Conservation (phyloP, 2,888 invertebrate genomes). For the Biston betularia region DNA sequence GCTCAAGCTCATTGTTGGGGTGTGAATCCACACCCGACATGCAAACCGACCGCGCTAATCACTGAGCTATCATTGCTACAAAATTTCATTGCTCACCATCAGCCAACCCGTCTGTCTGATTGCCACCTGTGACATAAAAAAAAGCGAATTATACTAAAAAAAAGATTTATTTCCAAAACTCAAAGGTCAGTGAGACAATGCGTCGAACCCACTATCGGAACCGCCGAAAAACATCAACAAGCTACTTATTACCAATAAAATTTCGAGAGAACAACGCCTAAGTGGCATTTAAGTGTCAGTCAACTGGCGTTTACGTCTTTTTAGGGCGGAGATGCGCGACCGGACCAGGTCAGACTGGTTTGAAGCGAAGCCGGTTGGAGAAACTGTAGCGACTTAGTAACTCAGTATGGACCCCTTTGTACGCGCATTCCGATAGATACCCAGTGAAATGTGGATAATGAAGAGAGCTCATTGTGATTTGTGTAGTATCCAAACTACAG, state of each 20-base stretch:
- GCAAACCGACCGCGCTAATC: too few relatives aligned
- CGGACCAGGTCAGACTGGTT: constrained; percentile 67
- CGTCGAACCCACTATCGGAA: constrained; percentile 46
- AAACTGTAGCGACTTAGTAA: constrained; percentile 78
- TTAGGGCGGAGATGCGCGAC: constrained; percentile 50
- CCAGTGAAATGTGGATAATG: constrained; percentile 81
- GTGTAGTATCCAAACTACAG: constrained; percentile 69
- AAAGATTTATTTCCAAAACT: constrained; percentile 36
- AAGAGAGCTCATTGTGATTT: constrained; percentile 83
- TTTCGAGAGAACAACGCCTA: constrained; percentile 79
- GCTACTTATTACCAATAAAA: constrained; percentile 81
- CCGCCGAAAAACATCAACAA: constrained; percentile 67
- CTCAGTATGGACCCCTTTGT: constrained; percentile 72
- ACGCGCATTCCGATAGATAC: constrained; percentile 83
- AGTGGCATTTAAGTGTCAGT: constrained; percentile 84
- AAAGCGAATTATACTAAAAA: constrained; percentile 30
- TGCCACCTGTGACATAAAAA: not conserved
- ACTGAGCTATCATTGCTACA: too few relatives aligned
- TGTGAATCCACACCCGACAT: too few relatives aligned
- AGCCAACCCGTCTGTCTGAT: too few relatives aligned
- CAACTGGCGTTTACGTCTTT: constrained; percentile 78
- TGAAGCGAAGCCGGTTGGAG: constrained; percentile 77
- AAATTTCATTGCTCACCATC: too few relatives aligned
- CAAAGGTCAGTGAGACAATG: constrained; percentile 46
- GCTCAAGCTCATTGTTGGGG: too few relatives aligned